Evolutionary conservation across 2,888 invertebrate species (phyloP), one percentile per base, ranked within the genome.

Genomic region (Phymatocera aterrima): DNA sequence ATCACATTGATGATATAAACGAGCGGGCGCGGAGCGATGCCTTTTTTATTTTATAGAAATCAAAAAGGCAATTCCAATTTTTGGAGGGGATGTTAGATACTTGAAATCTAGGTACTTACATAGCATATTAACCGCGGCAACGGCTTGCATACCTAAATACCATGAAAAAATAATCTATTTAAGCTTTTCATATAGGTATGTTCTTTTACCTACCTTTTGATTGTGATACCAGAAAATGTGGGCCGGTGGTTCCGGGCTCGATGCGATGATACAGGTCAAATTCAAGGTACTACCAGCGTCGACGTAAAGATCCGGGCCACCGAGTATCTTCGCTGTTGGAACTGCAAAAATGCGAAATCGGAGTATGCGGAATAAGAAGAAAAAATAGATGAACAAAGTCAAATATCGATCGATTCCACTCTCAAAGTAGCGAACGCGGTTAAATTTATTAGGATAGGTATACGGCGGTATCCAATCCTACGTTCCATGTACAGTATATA

Each of bases 251-350:
- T 95, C 95, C 1, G 95, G 95, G 85, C 95, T 95, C 92, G 94
- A 95, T 90, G 94, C 93, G 87, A 96, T 94, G 88, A 94, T 93
- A 91, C 96, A 96, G 83, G 95, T 96, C 84, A 96, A 92, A 92
- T 96, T 96, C 90, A 96, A 95, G 87, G 95, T 95, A 91, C 95
- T 95, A 83, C 95, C 95, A 90, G 94, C 95, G 91, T 95, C 95
- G 87, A 95, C 95, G 91, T 95, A 95, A 84, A 95, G 92, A 91
- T 95, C 95, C 1, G 95, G 95, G 82, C 94, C 95, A 86, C 95
- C 95, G 84, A 95, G 92, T 90, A 96, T 95, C 81, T 94, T 93
- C 80, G 95, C 95, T 79, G 94, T 94, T 78, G 95, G 95, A 87
- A 95, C 96, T 95, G 93, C 60, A 91, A 87, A 43, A 78, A 82